A percentile compares a stretch with the other conserved stretches of the same genome.
These are phyloP conservation scores for Eupithecia subumbrata DNA, from an alignment of 2,888 invertebrate species.

Conservation along the genomic window DNA sequence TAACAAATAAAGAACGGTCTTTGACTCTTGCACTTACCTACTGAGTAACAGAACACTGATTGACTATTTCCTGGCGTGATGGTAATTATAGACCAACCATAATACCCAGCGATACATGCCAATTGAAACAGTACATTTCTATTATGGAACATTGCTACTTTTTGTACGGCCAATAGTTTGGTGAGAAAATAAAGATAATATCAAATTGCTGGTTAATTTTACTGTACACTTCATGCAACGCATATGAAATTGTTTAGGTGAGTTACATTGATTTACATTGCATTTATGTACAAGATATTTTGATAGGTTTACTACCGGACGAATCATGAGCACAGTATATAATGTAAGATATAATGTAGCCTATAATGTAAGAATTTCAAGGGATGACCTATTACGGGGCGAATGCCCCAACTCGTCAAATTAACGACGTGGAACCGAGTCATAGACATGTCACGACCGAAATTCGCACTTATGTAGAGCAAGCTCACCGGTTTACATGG, in stretches of 20 bases:
- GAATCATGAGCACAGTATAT: too few relatives aligned
- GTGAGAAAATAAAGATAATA: conserved; percentile 52
- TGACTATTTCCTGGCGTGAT: conserved; percentile 61
- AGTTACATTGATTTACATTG: not conserved
- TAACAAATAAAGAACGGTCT: conserved; percentile 67
- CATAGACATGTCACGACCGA: conserved; percentile 49
- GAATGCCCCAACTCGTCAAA: conserved; percentile 71
- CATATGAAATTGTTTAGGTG: conserved; percentile 40
- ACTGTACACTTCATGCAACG: conserved; percentile 15
- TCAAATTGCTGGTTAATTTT: conserved; percentile 46
- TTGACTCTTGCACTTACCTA: conserved; percentile 62
- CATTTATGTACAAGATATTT: not conserved
- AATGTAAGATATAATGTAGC: too few relatives aligned
- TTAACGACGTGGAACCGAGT: conserved; percentile 73
- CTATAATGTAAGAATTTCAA: not conserved
- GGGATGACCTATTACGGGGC: conserved; percentile 57
- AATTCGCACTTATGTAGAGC: conserved; percentile 62
- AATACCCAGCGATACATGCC: conserved; percentile 55
- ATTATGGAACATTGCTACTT: conserved; percentile 53
- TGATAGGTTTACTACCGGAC: not conserved
- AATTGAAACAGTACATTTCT: conserved; percentile 54
- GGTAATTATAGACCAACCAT: conserved; percentile 54
- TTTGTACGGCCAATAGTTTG: conserved; percentile 44
- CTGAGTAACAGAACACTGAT: conserved; percentile 65
- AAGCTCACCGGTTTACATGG: conserved; percentile 49